These are phyloP conservation scores for Hyla sarda DNA, from an alignment of 2,113 vertebrate species.

Conservation along the genomic window DNA sequence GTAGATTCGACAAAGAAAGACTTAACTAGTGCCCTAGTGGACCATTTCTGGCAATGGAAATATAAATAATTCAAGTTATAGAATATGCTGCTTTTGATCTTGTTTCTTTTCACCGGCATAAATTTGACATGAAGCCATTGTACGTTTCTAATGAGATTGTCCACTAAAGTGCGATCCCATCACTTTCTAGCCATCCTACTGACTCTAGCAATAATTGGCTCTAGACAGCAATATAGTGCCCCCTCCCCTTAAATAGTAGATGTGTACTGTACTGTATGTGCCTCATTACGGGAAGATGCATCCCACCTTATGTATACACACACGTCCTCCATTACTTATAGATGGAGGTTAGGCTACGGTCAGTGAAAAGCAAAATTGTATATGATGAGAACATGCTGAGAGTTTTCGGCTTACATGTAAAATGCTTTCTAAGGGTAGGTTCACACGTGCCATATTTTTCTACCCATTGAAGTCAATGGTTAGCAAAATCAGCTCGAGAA, in stretches of 20 bases:
- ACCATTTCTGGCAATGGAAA: neutral
- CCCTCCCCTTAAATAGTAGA: neutral
- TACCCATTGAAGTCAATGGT: too few species aligned
- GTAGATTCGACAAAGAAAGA: neutral
- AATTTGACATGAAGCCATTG: constrained; percentile 1
- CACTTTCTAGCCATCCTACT: neutral
- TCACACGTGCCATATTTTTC: too few species aligned
- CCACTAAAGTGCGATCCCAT: neutral
- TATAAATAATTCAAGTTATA: constrained; percentile 13
- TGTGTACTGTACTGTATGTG: neutral
- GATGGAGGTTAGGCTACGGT: neutral
- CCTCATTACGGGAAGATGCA: neutral
- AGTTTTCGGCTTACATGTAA: neutral
- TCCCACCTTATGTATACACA: neutral
- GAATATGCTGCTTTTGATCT: constrained; percentile 12
- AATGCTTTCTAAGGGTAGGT: too few species aligned
- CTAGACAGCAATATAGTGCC: neutral
- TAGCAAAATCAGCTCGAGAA: too few species aligned
- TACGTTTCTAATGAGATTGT: neutral
- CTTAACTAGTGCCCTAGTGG: neutral
- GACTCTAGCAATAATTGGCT: constrained; percentile 7
- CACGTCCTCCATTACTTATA: constrained; percentile 11
- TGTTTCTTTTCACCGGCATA: neutral
- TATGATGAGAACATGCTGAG: neutral
- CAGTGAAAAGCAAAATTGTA: neutral